Base-by-base conservation (phyloP, 2,797 vertebrate genomes). In the Danio aesculapii region DNA sequence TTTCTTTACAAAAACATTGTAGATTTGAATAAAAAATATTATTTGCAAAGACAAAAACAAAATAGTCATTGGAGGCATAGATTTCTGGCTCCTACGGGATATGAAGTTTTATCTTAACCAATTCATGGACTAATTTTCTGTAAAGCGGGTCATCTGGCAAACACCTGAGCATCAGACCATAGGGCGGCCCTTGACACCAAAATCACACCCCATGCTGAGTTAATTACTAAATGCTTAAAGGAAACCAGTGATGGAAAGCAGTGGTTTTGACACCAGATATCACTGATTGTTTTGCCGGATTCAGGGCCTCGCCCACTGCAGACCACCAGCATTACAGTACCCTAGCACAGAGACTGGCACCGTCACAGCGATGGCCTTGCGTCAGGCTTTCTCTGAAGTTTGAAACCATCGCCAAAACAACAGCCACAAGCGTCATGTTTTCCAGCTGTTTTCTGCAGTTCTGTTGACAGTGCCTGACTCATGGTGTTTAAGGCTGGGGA, bases 391-490 rank as follows among this genome's bases (percentile, higher is more conserved):
- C 77, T 77, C 44, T 82, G 72, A 76, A 81, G 84, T 80, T 85
- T 69, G 71, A 58, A 72, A 83, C 52, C 77, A 46, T 39, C 66
- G 52, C 71, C 83, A 79, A 59, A 63, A 72, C 67, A 77, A 86
- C 62, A 87, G 87, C 83, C 85, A 85, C 81, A 88, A 83, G 84
- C 87, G 85, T 94, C 92, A 92, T 82, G 89, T 85, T 92, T 94
- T 93, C 92, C 93, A 92, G 88, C 82, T 87, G 89, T 85, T 89
- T 88, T 91, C 89, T 89, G 88, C 82, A 85, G 80, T 77, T 81
- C 83, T 83, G 89, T 89, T 92, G 92, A 92, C 91, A 89, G 88
- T 86, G 86, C 84, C 90, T 93, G 91, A 93, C 90, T 94, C 91
- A 92, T 90, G 87, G 87, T 89, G 90, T 84, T 85, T 83, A 87